Conservation (phyloP, 2,888 invertebrate species). For the Stenodera caucasica region DNA sequence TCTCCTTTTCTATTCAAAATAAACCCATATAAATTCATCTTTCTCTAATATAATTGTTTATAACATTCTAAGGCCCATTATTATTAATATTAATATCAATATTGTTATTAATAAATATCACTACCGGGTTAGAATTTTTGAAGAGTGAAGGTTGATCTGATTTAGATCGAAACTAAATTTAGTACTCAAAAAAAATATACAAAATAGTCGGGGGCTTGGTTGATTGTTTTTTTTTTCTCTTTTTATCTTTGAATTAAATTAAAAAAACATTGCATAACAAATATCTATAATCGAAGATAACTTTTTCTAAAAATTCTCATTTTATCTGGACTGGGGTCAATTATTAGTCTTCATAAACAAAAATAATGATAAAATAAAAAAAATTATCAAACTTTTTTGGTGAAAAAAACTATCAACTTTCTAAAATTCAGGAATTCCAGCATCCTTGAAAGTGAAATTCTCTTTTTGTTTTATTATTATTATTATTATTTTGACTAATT, state of each 20-base stretch:
- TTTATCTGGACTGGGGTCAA: background rate
- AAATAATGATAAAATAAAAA: background rate
- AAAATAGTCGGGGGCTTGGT: background rate
- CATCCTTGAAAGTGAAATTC: conserved; percentile 2
- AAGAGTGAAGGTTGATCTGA: conserved; percentile 1
- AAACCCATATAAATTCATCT: background rate
- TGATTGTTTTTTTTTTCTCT: background rate
- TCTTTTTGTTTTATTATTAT: background rate
- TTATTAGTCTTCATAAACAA: background rate
- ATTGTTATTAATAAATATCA: background rate
- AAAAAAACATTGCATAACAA: no score
- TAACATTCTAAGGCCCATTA: background rate
- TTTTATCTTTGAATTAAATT: background rate
- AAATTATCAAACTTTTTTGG: background rate
- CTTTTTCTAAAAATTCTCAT: no score
- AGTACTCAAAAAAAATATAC: background rate
- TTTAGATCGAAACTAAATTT: background rate
- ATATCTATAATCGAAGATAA: no score
- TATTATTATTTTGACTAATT: conserved; percentile 10
- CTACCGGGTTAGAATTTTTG: background rate
- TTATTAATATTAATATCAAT: background rate
- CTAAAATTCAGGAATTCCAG: background rate
- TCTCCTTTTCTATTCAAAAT: background rate
- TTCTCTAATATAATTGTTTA: background rate
- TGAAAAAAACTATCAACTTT: background rate